These are phyloP conservation scores for Pseudococcus viburni DNA, from an alignment of 2,888 invertebrate genomes.

Conservation along the genomic window DNA sequence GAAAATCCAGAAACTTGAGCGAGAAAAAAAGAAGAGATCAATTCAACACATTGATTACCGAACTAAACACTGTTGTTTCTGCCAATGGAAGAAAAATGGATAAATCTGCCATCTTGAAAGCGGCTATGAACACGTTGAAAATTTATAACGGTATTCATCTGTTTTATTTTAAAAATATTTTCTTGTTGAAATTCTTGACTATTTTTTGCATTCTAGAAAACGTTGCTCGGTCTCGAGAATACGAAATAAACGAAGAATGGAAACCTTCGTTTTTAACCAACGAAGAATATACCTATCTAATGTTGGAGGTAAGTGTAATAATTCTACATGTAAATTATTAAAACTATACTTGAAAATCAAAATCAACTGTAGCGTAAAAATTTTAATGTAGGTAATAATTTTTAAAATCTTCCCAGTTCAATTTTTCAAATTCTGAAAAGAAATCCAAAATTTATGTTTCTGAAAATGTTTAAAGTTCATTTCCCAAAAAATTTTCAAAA, in stretches of 20 bases:
- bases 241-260: conserved; percentile 95
- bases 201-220: conserved; percentile 76
- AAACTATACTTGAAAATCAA: too few relatives aligned
- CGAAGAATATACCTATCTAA: conserved; percentile 93
- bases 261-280: conserved; percentile 95
- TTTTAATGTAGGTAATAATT: too few relatives aligned
- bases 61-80: conserved; percentile 91
- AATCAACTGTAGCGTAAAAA: too few relatives aligned
- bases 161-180: too few relatives aligned
- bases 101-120: conserved; percentile 93
- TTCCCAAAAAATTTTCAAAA: too few relatives aligned
- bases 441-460: too few relatives aligned
- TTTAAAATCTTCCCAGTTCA: too few relatives aligned
- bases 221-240: conserved; percentile 84
- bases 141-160: conserved; percentile 86
- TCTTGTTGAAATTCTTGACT: too few relatives aligned
- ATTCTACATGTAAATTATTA: too few relatives aligned
- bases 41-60: conserved; percentile 92
- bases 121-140: conserved; percentile 91
- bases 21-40: conserved; percentile 96
- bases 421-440: too few relatives aligned
- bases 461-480: too few relatives aligned
- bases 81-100: conserved; percentile 92
- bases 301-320: conserved; percentile 79
- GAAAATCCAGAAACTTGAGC: conserved; percentile 92